Conservation (phyloP, 2,797 vertebrate species). For the Neosalanx taihuensis region DNA sequence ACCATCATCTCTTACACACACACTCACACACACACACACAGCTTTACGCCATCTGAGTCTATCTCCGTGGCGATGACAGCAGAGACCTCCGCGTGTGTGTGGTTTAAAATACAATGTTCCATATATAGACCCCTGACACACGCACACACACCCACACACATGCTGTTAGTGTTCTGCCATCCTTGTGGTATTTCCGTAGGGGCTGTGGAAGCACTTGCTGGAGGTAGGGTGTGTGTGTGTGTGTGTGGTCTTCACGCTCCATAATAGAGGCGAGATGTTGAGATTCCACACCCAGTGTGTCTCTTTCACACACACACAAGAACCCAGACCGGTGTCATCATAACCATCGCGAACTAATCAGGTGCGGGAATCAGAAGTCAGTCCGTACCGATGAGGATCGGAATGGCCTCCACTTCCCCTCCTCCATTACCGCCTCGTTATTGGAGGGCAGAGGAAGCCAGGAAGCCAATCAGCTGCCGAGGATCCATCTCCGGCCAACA, state of each 20-base stretch:
- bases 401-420: conserved; percentile 72
- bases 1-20: conserved; percentile 15
- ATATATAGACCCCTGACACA: conserved; percentile 34
- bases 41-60: background rate
- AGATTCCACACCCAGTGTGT: background rate
- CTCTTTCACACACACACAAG: background rate
- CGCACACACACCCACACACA: background rate
- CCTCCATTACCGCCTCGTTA: conserved; percentile 56
- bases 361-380: background rate
- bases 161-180: conserved; percentile 43
- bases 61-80: background rate
- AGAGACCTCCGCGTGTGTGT: background rate
- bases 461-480: conserved; percentile 76
- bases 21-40: conserved; percentile 3
- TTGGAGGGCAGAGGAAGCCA: conserved; percentile 73
- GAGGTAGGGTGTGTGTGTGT: background rate
- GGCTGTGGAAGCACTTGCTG: background rate
- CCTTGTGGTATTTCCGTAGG: conserved; percentile 22
- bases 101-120: conserved; percentile 35
- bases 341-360: background rate
- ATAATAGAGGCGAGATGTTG: background rate
- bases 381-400: background rate
- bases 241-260: background rate
- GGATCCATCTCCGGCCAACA: conserved; percentile 72
- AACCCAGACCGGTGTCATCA: background rate